Evolutionary conservation across 1,140 invertebrate genomes (phyloP).

Genomic region (Drosophila orosa): DNA sequence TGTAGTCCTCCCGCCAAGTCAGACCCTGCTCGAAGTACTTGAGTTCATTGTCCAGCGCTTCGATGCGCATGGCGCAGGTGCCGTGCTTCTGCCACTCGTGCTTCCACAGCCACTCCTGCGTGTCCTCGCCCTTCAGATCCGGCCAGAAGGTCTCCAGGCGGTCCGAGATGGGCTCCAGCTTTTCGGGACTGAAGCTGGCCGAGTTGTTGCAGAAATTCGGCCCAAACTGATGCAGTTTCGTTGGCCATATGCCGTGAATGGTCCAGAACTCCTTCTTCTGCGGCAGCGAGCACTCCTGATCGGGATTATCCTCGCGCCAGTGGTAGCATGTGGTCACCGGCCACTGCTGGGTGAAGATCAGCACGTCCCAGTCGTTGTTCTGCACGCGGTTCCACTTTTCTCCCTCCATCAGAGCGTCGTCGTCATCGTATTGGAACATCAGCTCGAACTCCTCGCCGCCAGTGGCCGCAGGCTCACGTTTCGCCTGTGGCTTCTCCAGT

Average conservation of each 20-base stretch:
- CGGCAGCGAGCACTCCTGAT: constrained; percentile 88
- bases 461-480: background rate
- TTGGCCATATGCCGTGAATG: constrained; percentile 94
- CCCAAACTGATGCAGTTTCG: constrained; percentile 87
- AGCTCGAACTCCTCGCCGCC: constrained; percentile 13
- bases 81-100: constrained; percentile 95
- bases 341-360: constrained; percentile 93
- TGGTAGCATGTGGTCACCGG: constrained; percentile 90
- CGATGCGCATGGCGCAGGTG: constrained; percentile 89
- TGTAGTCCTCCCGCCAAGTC: constrained; percentile 87
- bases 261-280: constrained; percentile 88
- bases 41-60: constrained; percentile 87
- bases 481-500: constrained; percentile 2
- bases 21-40: constrained; percentile 91
- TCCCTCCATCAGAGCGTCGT: constrained; percentile 7
- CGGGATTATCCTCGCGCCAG: constrained; percentile 87
- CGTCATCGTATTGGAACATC: constrained; percentile 12
- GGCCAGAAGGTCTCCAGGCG: constrained; percentile 89
- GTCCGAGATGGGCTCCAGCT: constrained; percentile 86
- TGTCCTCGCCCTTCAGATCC: constrained; percentile 87
- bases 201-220: constrained; percentile 89
- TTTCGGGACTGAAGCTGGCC: constrained; percentile 87
- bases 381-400: constrained; percentile 13
- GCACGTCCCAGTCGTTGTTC: constrained; percentile 87
- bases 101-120: constrained; percentile 88